phyloP scores from a whole-genome alignment of 2,888 invertebrate species.

The Leuctra nigra region DNA sequence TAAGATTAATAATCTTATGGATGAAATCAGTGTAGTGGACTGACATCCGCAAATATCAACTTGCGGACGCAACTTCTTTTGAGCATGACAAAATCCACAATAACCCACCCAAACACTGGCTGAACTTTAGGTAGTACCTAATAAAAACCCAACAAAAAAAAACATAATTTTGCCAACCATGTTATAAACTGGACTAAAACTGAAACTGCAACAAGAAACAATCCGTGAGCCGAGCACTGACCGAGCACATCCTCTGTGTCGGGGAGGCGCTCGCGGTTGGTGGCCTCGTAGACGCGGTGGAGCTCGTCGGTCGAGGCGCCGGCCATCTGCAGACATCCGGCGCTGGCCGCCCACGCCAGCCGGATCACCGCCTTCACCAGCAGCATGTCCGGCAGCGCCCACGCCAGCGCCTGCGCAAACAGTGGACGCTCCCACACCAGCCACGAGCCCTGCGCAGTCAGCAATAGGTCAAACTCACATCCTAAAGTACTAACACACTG shows the following conservation, averaged over 20 bases:
- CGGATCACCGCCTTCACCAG: slow-evolving; percentile 69
- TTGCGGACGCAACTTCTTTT: too few species aligned
- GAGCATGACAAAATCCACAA: too few species aligned
- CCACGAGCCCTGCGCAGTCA: too few species aligned
- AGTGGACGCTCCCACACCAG: too few species aligned
- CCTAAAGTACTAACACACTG: too few species aligned
- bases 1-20: too few species aligned
- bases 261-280: slow-evolving; percentile 40
- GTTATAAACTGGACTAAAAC: neutral
- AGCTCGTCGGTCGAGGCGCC: slow-evolving; percentile 54
- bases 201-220: neutral
- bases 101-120: neutral
- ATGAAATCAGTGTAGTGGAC: too few species aligned
- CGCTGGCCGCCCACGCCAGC: slow-evolving; percentile 72
- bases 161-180: neutral
- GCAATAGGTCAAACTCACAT: too few species aligned
- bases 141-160: neutral
- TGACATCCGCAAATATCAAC: too few species aligned
- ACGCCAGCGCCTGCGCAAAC: slow-evolving; percentile 55
- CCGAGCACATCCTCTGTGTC: slow-evolving; percentile 60
- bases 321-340: slow-evolving; percentile 55
- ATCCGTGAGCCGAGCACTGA: slow-evolving; percentile 34
- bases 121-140: neutral
- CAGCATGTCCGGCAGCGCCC: slow-evolving; percentile 64
- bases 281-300: slow-evolving; percentile 55